These are phyloP conservation scores for Silurus meridionalis DNA, from an alignment of 2,113 vertebrate species.

Conservation along the genomic window DNA sequence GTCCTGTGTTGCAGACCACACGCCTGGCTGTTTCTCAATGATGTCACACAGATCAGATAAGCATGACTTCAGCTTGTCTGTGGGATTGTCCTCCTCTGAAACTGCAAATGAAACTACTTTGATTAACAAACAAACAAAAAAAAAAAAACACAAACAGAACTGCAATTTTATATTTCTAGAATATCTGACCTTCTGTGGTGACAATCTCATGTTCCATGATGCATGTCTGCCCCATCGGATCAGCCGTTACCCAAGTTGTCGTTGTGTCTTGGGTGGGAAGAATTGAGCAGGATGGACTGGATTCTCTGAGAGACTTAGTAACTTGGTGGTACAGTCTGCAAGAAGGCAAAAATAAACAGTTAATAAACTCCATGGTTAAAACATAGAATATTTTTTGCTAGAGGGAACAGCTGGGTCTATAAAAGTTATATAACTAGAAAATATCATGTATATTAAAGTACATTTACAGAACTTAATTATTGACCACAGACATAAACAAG, in stretches of 20 bases:
- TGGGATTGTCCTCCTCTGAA: constrained; percentile 31
- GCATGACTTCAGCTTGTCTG: constrained; percentile 34
- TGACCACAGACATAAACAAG: background rate
- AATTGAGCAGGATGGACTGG: constrained; percentile 21
- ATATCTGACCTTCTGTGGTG: constrained; percentile 30
- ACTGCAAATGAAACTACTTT: background rate
- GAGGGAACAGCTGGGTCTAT: background rate
- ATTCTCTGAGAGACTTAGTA: constrained; percentile 33
- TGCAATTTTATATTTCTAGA: background rate
- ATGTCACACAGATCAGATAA: constrained; percentile 34
- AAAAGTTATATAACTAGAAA: background rate
- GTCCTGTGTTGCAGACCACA: constrained; percentile 34
- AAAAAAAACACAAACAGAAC: background rate
- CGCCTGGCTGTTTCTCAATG: constrained; percentile 28
- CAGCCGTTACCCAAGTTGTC: background rate
- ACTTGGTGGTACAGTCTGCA: constrained; percentile 52
- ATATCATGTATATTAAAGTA: background rate
- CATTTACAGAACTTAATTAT: background rate
- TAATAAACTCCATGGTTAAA: background rate
- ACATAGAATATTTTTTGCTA: background rate
- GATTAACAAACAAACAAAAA: background rate
- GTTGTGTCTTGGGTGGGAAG: constrained; percentile 22
- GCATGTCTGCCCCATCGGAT: constrained; percentile 18
- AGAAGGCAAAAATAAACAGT: background rate
- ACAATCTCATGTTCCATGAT: constrained; percentile 40